Base-by-base conservation (phyloP, 2,888 invertebrate genomes). In the Archips xylosteana region DNA sequence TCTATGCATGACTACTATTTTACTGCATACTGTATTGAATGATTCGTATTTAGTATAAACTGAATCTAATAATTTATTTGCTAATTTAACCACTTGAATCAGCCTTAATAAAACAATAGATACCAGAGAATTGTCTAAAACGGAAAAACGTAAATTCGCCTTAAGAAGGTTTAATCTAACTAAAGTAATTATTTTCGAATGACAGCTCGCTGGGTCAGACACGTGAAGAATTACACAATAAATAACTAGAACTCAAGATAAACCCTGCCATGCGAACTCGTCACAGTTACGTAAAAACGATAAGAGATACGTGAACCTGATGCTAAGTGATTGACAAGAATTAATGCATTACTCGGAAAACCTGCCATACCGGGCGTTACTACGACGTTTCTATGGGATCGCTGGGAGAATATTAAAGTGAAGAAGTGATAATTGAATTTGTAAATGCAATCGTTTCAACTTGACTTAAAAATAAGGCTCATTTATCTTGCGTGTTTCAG, bases 291-390 rank as follows among this genome's bases (percentile, higher is more conserved):
- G 63, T 64, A 73, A 69, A 68, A 66, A 49, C 47, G 67, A 73
- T 73, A 73, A 68, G 62, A 60, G 39, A 76, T 79, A 81, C 82
- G 84, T 85, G 84, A 80, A 80, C 70, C 76, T 72, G 77, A 79
- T 83, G 75, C 75, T 74, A 75, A 81, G 74, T 76, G 75, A 76
- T 73, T 49, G 63, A 59, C 65, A 71, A 78, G 15, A 79, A 76
- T 72, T 71, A 69, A 70, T 74, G 74, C 73, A 63, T 9, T 80
- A 80, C 78, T 75, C 63, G 78, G 83, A 80, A 85, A 82, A 79
- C 42, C 76, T 74, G 15, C 66, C 49, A 66, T 77, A 71, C 70
- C 71, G 71, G 75, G 70, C 69, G 76, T 75, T 82, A 77, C 80
- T 76, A 75, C 59, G 76, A 79, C 79, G 15, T 75, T 73, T 73